A percentile compares a stretch with the other conserved stretches of the same genome.
Evolutionary conservation across 2,113 vertebrate genomes (phyloP).

Genomic region (Tachysurus vachellii): DNA sequence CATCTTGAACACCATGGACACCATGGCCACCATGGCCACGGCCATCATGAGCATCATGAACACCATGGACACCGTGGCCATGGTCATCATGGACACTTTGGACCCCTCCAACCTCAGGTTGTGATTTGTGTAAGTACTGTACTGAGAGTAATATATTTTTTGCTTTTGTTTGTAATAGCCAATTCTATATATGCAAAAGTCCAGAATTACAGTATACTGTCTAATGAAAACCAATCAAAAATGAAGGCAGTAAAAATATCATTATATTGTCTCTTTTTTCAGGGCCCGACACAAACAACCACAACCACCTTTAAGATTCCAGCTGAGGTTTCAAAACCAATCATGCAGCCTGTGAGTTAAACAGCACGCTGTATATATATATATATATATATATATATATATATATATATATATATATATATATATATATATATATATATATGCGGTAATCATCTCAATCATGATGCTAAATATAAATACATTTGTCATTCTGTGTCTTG

Average conservation of each 20-base stretch:
- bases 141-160: not conserved
- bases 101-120: too few relatives aligned
- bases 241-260: too few relatives aligned
- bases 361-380: not conserved
- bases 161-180: not conserved
- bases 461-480: not conserved
- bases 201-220: too few relatives aligned
- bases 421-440: not conserved
- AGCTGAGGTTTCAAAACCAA: not conserved
- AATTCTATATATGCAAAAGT: too few relatives aligned
- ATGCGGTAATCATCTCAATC: too few relatives aligned
- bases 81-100: not conserved
- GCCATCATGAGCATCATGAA: too few relatives aligned
- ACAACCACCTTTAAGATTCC: not conserved
- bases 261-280: too few relatives aligned
- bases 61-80: not conserved
- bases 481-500: not conserved
- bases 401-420: not conserved
- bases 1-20: too few relatives aligned
- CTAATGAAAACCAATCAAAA: not conserved
- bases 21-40: not conserved
- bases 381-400: not conserved
- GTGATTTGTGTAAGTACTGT: not conserved
- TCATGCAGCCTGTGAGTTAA: not conserved
- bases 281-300: too few relatives aligned